Percentiles rank a stretch among this genome's conserved stretches.
These are phyloP conservation scores for Indicator maculatus DNA, from an alignment of 2,113 vertebrate species.

Conservation along the genomic window DNA sequence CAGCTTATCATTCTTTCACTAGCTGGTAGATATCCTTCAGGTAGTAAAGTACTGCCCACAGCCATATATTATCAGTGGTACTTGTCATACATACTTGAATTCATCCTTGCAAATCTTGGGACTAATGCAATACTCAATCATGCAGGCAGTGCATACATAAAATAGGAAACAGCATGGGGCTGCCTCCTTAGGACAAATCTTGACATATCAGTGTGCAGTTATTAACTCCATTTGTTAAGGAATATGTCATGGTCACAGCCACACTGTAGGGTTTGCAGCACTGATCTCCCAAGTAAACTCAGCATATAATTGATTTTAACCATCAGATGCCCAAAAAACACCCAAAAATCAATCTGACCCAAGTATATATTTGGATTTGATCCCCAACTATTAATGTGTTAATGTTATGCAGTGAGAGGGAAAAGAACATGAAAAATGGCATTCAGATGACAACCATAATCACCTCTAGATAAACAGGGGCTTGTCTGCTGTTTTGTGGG, in stretches of 20 bases:
- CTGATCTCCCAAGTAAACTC: neutral
- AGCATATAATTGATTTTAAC: neutral
- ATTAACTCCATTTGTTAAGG: conserved; percentile 35
- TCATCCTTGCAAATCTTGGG: neutral
- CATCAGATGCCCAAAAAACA: neutral
- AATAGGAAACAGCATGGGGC: neutral
- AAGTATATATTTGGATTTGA: neutral
- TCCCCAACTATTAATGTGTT: neutral
- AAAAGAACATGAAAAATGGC: neutral
- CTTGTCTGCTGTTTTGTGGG: neutral
- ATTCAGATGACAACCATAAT: neutral
- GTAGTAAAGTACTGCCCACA: neutral
- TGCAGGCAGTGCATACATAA: neutral
- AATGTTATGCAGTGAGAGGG: neutral
- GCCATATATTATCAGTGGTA: neutral
- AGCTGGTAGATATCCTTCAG: neutral
- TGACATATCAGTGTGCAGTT: neutral
- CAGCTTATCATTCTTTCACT: neutral
- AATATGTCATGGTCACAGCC: neutral
- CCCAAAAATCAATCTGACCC: too few relatives aligned
- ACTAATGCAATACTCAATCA: neutral
- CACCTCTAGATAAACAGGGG: neutral
- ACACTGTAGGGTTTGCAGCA: neutral
- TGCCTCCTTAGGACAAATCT: conserved; percentile 13
- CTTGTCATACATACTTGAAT: conserved; percentile 24